Base-by-base conservation (phyloP, 2,888 invertebrate genomes). In the Pantelozetes paolii region DNA sequence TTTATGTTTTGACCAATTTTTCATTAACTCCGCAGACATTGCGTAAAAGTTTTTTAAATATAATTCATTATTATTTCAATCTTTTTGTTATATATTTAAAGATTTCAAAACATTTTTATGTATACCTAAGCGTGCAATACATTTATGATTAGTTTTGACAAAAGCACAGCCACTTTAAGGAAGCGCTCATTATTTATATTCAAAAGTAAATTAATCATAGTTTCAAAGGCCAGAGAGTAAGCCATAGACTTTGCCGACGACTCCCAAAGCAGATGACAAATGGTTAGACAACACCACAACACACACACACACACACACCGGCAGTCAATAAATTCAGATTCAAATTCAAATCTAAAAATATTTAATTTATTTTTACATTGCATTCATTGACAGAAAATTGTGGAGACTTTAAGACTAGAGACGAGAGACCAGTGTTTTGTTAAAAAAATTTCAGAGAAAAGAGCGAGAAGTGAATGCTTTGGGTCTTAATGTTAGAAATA, bases 91-190 rank as follows among this genome's bases (percentile, higher is more conserved):
- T 11, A 15, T 28, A 15, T 57, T 57, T 57, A 1, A 54, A 23
- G 1, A 50, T 57, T 57, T 15, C 11, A 2, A 2, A 15, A 15
- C 45, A 5, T 45, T 18, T 57, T 64, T 8, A 64, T 64, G 36
- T 64, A 8, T 64, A 40, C 36, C 20, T 23, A 20, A 36, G n/a
- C 64, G 64, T 64, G 64, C 40, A 5, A 64, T 64, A 64, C 64
- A 64, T 64, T 64, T 64, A 20, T 64, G 64, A 64, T 64, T 64
- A 64, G 64, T 30, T 40, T 57, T 6, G 13, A 40, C 64, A 64
- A 64, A 36, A 57, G 57, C 57, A 57, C 36, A 40, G 8, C 64
- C 15, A 20, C 32, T 40, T 32, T 40, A 32, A 64, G 64, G 64
- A 64, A 64, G 64, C 36, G 20, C 40, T 64, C 36, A 20, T 18